Percentiles rank a stretch among this genome's conserved stretches.
These are phyloP conservation scores for Steinernema khuongi DNA, from an alignment of 1,140 invertebrate species.

Conservation along the genomic window DNA sequence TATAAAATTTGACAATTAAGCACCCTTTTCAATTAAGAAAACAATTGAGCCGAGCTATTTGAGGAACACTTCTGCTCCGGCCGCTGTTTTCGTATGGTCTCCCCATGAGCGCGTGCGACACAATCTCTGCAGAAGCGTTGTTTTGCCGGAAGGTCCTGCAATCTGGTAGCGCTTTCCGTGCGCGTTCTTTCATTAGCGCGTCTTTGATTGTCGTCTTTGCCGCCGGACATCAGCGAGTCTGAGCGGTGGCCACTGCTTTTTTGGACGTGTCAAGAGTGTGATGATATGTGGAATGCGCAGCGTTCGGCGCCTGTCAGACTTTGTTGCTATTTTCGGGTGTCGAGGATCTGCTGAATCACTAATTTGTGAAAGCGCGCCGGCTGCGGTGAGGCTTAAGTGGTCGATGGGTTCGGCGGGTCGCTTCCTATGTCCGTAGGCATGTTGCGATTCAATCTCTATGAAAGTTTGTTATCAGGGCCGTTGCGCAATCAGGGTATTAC, in stretches of 20 bases:
- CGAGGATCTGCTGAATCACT: neutral
- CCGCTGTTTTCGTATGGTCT: neutral
- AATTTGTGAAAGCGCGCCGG: neutral
- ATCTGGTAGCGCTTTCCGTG: neutral
- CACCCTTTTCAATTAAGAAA: neutral
- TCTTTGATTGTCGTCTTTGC: constrained; percentile 7
- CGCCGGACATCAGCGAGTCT: neutral
- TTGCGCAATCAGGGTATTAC: neutral
- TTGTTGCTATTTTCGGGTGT: neutral
- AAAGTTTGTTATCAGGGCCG: constrained; percentile 15
- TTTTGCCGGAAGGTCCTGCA: neutral
- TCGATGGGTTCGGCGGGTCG: neutral
- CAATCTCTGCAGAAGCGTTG: neutral
- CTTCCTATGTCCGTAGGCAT: neutral
- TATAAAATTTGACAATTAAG: neutral
- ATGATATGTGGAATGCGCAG: no score
- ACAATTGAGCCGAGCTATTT: neutral
- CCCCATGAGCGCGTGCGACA: neutral
- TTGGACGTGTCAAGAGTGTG: no score
- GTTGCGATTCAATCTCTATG: neutral
- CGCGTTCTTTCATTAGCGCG: neutral
- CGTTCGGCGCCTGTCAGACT: no score
- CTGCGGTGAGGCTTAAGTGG: neutral
- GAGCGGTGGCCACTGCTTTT: no score
- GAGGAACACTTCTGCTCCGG: neutral